phyloP scores from a whole-genome alignment of 2,888 invertebrate genomes.

The Toxonevra muliebris region DNA sequence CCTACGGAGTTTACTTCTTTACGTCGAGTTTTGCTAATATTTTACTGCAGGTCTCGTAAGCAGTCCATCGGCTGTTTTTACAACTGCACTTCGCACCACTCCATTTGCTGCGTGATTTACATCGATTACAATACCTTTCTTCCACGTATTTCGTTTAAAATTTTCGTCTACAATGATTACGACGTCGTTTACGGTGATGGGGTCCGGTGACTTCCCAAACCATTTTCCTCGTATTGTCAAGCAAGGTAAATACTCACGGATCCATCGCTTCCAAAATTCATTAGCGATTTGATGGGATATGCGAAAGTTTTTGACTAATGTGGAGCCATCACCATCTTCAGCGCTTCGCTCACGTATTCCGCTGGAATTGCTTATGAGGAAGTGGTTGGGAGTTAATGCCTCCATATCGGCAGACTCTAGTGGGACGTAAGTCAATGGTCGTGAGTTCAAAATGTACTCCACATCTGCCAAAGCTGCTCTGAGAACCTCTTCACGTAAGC shows the following conservation, averaged over 20 bases:
- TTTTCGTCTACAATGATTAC: neutral
- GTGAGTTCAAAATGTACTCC: slow-evolving; percentile 36
- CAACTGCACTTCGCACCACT: too few species aligned
- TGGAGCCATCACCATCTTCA: neutral
- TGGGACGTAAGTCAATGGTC: neutral
- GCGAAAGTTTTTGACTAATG: slow-evolving; percentile 2
- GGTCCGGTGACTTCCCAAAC: too few species aligned
- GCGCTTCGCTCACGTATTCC: slow-evolving; percentile 13
- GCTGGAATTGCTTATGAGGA: slow-evolving; percentile 18
- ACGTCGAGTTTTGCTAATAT: too few species aligned
- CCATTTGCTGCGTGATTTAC: too few species aligned
- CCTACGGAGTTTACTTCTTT: too few species aligned
- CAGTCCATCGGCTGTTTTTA: too few species aligned
- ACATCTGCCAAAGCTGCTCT: slow-evolving; percentile 31
- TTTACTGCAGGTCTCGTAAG: too few species aligned
- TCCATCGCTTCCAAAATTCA: too few species aligned
- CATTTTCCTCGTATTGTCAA: neutral
- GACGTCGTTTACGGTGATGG: too few species aligned
- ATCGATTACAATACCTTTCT: too few species aligned
- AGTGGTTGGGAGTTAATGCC: slow-evolving; percentile 18
- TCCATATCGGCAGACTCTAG: slow-evolving; percentile 14
- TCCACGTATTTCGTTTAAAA: too few species aligned
- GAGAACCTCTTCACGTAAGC: slow-evolving; percentile 31
- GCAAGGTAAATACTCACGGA: too few species aligned
- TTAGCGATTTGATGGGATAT: neutral